Evolutionary conservation across 2,113 vertebrate species (phyloP), one percentile per base, ranked within the genome.

Genomic region (Apaloderma vittatum): DNA sequence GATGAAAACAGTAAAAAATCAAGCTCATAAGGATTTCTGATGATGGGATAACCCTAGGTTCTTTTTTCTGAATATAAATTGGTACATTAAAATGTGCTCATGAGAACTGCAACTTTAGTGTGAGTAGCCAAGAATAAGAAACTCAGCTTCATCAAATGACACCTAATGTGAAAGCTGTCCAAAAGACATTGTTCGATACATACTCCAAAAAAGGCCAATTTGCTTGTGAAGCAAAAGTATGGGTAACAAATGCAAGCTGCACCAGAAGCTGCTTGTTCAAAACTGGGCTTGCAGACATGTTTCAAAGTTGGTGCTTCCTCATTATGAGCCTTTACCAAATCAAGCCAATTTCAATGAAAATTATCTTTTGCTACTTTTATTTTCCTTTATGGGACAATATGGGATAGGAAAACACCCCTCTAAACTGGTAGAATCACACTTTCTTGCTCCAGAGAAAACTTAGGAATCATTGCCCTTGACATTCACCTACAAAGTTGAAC

Each of bases 31-130:
- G 59, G 79, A 73, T 95, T 96, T 80, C 68, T 93, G 79, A 88
- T 92, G 59, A 76, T 92, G 68, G 72, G 30, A 84, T 96, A 95
- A 93, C 82, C 36, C 11, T 58, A 17, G 14, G 29, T 84, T 92
- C 85, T 94, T 92, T 80, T 52, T 96, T 96, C 94, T 95, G 93
- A 89, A 95, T 94, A 96, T 92, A 95, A 96, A 97, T 88, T 78
- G 79, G 37, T 78, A 26, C 58, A 94, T 96, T 96, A 92, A 86
- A 95, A 94, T 84, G 43, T 72, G 49, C 72, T 94, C 55, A 17
- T 76, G 86, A 86, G 82, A 94, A 22, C 40, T 72, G 52, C 68
- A 88, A 72, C 72, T 80, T 86, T 74, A 76, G 59, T 40, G 55
- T n/a, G 24, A 83, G 82, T 68, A 90, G 82, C 93, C 81, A 94